A percentile compares a stretch with the other conserved stretches of the same genome.
phyloP scores from a whole-genome alignment of 2,888 invertebrate species.

The Rhaphigaster nebulosa region DNA sequence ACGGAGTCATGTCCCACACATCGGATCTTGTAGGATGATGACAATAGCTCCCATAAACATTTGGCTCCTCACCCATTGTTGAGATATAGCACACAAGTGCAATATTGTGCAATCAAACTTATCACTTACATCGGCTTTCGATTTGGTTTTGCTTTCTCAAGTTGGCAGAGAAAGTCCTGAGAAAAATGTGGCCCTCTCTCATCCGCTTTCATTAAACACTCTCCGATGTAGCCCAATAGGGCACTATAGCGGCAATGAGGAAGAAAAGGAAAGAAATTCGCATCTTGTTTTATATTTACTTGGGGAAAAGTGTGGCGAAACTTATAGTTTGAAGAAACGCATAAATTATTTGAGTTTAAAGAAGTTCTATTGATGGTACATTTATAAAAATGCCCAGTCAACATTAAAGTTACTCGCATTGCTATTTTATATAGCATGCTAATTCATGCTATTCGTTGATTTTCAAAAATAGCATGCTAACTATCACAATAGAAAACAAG shows the following conservation, averaged over 20 bases:
- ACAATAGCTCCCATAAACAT: neutral
- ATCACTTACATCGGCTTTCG: conserved; percentile 11
- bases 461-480: too few relatives aligned
- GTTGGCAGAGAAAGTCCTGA: conserved; percentile 45
- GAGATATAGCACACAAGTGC: neutral
- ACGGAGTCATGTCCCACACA: neutral
- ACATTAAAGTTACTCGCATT: too few relatives aligned
- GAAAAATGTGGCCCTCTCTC: conserved; percentile 48
- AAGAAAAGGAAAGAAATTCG: neutral
- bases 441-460: too few relatives aligned
- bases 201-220: conserved; percentile 26
- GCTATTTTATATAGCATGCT: too few relatives aligned
- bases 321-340: neutral
- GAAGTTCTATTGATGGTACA: too few relatives aligned
- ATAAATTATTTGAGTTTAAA: too few relatives aligned
- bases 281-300: neutral
- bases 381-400: too few relatives aligned
- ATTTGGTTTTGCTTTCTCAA: conserved; percentile 42
- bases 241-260: neutral
- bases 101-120: neutral
- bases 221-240: neutral
- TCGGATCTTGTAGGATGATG: neutral
- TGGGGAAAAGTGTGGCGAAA: neutral
- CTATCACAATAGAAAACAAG: too few relatives aligned
- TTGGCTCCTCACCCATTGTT: neutral